Base-by-base conservation (phyloP, 1,140 invertebrate species). In the Achroia grisella region DNA sequence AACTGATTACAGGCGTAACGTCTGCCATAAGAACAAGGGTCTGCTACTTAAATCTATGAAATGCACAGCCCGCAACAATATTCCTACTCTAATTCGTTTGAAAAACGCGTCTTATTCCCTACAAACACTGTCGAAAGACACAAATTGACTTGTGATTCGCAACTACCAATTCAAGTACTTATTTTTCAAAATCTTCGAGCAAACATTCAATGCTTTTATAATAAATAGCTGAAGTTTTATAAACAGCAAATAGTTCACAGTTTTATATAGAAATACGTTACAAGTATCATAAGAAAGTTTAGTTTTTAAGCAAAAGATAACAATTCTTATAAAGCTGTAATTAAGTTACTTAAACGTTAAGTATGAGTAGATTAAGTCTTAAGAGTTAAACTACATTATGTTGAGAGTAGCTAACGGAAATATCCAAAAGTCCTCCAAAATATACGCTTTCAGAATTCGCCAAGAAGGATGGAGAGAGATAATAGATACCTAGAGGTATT, bases 1-100 rank as follows among this genome's bases (percentile, higher is more conserved):
- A 23, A 23, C 17, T 23, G 2, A 23, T 17, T 1, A 39, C 39
- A 43, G 35, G 34, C 40, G 31, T 44, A 40, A 12, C 15, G 17
- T 44, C 46, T 41, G 54, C 57, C 66, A 69, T 23, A 23, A 23
- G 17, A 23, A 23, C 17, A 23, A 23, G 9, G 30, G 17, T 44
- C 44, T 39, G 54, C 57, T 68, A 71, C 68, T 78, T 75, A 77
- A 65, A 61, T 53, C 71, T 78, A 82, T 51, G 52, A 75, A 77
- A 72, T 71, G 68, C 78, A 82, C 78, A 82, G 75, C 78, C 78
- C 62, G 65, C 60, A 72, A 70, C 56, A 62, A 66, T 70, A 52
- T 58, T 30, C 57, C 65, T 71, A 71, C 62, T 52, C 56, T 69
- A 66, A 43, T 58, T 59, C 53, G 51, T 63, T 58, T 49, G 43